phyloP scores from a whole-genome alignment of 2,797 vertebrate genomes.

The Helarctos malayanus region DNA sequence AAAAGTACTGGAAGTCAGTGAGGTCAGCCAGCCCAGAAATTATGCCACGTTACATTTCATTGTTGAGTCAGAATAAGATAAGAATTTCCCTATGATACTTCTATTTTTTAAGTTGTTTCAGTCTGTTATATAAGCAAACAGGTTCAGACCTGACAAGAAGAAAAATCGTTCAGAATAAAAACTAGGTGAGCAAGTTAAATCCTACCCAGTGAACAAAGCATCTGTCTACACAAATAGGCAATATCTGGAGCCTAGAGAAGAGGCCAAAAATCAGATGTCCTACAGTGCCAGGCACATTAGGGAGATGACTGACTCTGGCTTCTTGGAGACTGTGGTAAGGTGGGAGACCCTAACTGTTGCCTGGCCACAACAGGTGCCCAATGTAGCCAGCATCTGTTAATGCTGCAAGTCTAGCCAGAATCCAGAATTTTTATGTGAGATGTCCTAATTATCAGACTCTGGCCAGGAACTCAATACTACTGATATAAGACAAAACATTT shows the following conservation, averaged over 20 bases:
- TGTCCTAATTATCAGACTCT: background rate
- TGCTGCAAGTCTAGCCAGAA: background rate
- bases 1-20: background rate
- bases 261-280: background rate
- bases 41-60: background rate
- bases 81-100: constrained; percentile 32
- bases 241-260: background rate
- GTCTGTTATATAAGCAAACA: constrained; percentile 59
- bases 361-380: background rate
- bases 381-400: background rate
- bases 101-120: constrained; percentile 36
- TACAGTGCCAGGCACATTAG: background rate
- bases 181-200: constrained; percentile 47
- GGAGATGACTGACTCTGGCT: background rate
- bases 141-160: constrained; percentile 26
- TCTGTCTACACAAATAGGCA: constrained; percentile 14
- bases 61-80: constrained; percentile 45
- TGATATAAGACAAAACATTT: background rate
- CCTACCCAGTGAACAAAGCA: constrained; percentile 46
- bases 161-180: constrained; percentile 25
- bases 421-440: background rate
- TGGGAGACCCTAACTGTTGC: background rate
- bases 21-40: background rate
- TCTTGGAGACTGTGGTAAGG: too few species aligned
- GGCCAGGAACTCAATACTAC: background rate